These are phyloP conservation scores for Aspiorhynchus laticeps DNA, from an alignment of 2,113 vertebrate species.

Conservation along the genomic window DNA sequence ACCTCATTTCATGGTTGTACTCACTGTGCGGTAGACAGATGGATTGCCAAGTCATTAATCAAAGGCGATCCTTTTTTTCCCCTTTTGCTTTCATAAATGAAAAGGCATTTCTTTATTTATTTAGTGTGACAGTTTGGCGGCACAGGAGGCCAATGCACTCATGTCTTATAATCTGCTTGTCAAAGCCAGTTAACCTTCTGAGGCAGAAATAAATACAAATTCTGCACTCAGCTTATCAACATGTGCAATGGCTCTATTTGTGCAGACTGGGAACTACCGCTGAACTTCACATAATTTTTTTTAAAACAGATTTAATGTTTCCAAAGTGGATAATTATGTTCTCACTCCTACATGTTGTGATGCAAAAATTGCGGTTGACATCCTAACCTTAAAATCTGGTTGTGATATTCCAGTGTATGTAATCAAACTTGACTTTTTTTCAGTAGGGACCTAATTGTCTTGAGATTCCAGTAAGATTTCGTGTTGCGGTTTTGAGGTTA, in stretches of 20 bases:
- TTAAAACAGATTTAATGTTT: constrained; percentile 17
- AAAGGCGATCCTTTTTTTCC: constrained; percentile 54
- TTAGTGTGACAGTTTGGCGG: constrained; percentile 58
- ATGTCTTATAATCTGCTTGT: constrained; percentile 67
- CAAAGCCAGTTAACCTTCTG: constrained; percentile 62
- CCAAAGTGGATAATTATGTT: constrained; percentile 21
- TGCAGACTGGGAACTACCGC: constrained; percentile 2
- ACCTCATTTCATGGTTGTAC: constrained; percentile 52
- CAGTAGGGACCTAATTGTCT: background rate
- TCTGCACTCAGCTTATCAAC: constrained; percentile 51
- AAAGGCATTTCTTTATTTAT: constrained; percentile 66
- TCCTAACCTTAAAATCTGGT: constrained; percentile 16
- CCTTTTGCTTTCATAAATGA: constrained; percentile 47
- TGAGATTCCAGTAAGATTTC: constrained; percentile 32
- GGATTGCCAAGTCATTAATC: constrained; percentile 65
- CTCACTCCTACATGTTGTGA: constrained; percentile 9
- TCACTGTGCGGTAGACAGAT: constrained; percentile 58
- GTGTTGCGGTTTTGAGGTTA: constrained; percentile 8
- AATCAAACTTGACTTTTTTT: constrained; percentile 25
- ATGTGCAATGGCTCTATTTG: constrained; percentile 20
- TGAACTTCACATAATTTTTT: background rate
- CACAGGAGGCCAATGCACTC: constrained; percentile 55
- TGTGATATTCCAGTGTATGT: constrained; percentile 14
- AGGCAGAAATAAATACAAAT: constrained; percentile 50
- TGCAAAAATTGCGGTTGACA: constrained; percentile 3